These are phyloP conservation scores for Pammene fasciana DNA, from an alignment of 2,888 invertebrate genomes.

Conservation along the genomic window DNA sequence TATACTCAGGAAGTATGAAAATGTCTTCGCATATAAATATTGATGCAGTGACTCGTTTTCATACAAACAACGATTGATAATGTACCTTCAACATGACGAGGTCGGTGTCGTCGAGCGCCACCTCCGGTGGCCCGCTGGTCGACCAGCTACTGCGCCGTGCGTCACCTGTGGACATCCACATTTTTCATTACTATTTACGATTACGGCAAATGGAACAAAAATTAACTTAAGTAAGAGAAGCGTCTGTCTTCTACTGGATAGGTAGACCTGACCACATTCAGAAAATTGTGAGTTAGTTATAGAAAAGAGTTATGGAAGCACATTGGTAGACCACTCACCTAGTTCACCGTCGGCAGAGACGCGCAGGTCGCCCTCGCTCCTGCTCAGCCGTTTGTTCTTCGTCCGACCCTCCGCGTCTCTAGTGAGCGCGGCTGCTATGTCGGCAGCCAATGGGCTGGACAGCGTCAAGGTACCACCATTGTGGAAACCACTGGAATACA, in stretches of 20 bases:
- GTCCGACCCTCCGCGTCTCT: conserved; percentile 46
- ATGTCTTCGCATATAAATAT: too few species aligned
- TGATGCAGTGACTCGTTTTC: too few species aligned
- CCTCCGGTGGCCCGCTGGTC: conserved; percentile 72
- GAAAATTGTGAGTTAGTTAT: background rate
- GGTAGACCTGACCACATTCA: too few species aligned
- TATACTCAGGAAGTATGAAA: too few species aligned
- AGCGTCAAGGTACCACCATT: conserved; percentile 63
- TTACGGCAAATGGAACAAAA: background rate
- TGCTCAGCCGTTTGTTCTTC: conserved; percentile 56
- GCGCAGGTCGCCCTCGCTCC: conserved; percentile 70
- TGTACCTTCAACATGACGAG: conserved; percentile 74
- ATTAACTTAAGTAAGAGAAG: too few species aligned
- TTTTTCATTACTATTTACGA: background rate
- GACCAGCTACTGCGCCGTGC: conserved; percentile 71
- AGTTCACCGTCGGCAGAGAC: conserved; percentile 48
- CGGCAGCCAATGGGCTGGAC: conserved; percentile 56
- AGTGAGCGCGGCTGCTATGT: conserved; percentile 57
- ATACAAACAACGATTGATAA: too few species aligned
- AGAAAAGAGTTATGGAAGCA: too few species aligned
- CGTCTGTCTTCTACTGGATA: too few species aligned
- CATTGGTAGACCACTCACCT: conserved; percentile 45
- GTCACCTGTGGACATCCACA: conserved; percentile 55
- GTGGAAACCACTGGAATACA: conserved; percentile 55
- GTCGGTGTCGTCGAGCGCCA: conserved; percentile 74